Evolutionary conservation across 2,113 vertebrate species (phyloP), one percentile per base, ranked within the genome.

Genomic region (Paramisgurnus dabryanus): DNA sequence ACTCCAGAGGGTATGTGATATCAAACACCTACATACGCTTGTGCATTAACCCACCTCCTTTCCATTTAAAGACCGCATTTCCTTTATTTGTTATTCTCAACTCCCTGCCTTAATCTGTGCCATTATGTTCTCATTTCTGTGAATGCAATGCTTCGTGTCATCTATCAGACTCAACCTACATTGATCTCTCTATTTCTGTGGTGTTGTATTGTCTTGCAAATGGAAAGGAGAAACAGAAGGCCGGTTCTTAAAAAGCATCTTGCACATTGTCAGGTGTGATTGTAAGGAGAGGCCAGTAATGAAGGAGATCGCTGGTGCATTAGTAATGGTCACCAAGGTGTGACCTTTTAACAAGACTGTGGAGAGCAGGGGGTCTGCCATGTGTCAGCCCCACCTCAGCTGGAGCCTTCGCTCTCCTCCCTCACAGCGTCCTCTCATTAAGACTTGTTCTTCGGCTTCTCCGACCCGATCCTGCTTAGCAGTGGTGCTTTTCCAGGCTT

Each of bases 1-100:
- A 92, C 96, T 87, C 96, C 96, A 53, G 97, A 99, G 93, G 98
- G 98, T 98, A 94, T 91, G 93, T 84, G 49, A 61, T 12, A 22
- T 22, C n/a, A 34, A 63, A 39, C 11, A 49, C 69, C 64, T 74
- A 65, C 18, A 8, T 18, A n/a, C 17, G 27, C 27, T 34, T 34
- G 27, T 34, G 27, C 15, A 18, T 22, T 12, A 13, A 15, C 49
- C 43, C 50, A 13, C 41, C 50, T 12, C 12, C 4, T 53, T 5
- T 53, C 13, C 13, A 4, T 53, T 13, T 5, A 53, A 5, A 15
- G 50, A 53, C 50, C 13, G 11, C 50, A 17, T 53, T 53, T 53
- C 12, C 27, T 58, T 3, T 7, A 18, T 58, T 18, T 18, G 17
- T 18, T 15, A 15, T 13, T 58, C 17, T n/a, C 7, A 2, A 2